phyloP scores from a whole-genome alignment of 2,888 invertebrate genomes.

The Xanthia togata region DNA sequence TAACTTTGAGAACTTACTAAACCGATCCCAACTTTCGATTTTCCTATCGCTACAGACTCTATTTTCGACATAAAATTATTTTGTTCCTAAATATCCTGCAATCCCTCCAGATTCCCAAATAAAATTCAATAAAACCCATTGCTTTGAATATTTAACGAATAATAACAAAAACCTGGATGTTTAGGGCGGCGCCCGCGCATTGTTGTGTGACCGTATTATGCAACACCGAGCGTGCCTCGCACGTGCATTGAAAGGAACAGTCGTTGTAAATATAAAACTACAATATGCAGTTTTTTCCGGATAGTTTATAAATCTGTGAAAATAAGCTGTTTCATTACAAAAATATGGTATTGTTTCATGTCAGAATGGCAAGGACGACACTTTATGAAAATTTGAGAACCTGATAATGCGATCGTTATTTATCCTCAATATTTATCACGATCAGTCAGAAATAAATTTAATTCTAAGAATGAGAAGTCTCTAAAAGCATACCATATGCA shows the following conservation, averaged over 20 bases:
- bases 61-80: neutral
- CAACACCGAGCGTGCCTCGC: slow-evolving; percentile 68
- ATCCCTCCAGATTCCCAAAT: neutral
- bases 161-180: slow-evolving; percentile 43
- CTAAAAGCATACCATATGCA: neutral
- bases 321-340: neutral
- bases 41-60: neutral
- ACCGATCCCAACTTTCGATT: neutral
- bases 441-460: neutral
- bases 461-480: neutral
- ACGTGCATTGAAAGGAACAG: slow-evolving; percentile 64
- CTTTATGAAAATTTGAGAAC: neutral
- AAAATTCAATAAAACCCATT: slow-evolving; percentile 1
- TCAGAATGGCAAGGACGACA: neutral
- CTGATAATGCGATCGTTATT: neutral
- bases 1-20: neutral
- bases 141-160: slow-evolving; percentile 26
- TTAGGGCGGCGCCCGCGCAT: slow-evolving; percentile 71
- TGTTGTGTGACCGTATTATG: slow-evolving; percentile 78
- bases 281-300: neutral
- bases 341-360: neutral
- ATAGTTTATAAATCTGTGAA: neutral
- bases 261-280: slow-evolving; percentile 20
- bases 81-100: neutral
- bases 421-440: neutral